phyloP scores from a whole-genome alignment of 2,113 vertebrate species.

The Centropristis striata region DNA sequence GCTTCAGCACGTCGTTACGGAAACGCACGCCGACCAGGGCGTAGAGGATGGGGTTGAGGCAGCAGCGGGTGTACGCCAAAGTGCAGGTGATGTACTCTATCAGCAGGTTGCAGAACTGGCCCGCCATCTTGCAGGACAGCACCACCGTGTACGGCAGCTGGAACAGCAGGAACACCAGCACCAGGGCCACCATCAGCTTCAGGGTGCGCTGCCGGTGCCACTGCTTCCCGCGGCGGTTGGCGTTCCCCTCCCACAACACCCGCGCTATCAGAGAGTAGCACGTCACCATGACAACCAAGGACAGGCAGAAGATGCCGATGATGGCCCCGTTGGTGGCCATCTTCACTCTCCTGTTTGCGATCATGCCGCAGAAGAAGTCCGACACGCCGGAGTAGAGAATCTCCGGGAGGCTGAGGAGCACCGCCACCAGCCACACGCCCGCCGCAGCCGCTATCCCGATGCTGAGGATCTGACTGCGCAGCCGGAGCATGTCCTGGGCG shows the following conservation, averaged over 20 bases:
- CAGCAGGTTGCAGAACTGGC: slow-evolving; percentile 83
- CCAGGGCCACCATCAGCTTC: slow-evolving; percentile 90
- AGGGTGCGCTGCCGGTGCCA: slow-evolving; percentile 88
- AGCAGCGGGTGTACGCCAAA: slow-evolving; percentile 91
- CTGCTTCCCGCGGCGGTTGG: slow-evolving; percentile 65
- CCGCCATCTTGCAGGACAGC: slow-evolving; percentile 84
- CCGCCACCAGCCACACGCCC: slow-evolving; percentile 85
- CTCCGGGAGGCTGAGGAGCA: slow-evolving; percentile 89
- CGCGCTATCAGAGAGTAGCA: slow-evolving; percentile 88
- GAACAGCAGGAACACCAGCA: slow-evolving; percentile 90
- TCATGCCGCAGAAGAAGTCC: slow-evolving; percentile 80
- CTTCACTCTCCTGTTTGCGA: slow-evolving; percentile 75
- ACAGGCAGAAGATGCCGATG: slow-evolving; percentile 88
- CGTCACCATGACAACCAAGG: slow-evolving; percentile 88
- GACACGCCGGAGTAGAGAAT: slow-evolving; percentile 83
- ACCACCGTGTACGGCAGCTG: slow-evolving; percentile 93
- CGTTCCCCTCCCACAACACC: slow-evolving; percentile 83
- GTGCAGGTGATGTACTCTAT: slow-evolving; percentile 88
- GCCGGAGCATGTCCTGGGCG: slow-evolving; percentile 72
- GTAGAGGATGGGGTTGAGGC: slow-evolving; percentile 94
- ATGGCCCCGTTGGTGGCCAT: slow-evolving; percentile 81
- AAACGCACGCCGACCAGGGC: slow-evolving; percentile 92
- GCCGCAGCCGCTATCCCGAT: slow-evolving; percentile 70
- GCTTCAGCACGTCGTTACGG: slow-evolving; percentile 86
- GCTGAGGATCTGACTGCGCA: slow-evolving; percentile 66